Percentiles rank a stretch among this genome's conserved stretches.
phyloP scores from a whole-genome alignment of 2,113 vertebrate genomes.

The Pseudopipra pipra region DNA sequence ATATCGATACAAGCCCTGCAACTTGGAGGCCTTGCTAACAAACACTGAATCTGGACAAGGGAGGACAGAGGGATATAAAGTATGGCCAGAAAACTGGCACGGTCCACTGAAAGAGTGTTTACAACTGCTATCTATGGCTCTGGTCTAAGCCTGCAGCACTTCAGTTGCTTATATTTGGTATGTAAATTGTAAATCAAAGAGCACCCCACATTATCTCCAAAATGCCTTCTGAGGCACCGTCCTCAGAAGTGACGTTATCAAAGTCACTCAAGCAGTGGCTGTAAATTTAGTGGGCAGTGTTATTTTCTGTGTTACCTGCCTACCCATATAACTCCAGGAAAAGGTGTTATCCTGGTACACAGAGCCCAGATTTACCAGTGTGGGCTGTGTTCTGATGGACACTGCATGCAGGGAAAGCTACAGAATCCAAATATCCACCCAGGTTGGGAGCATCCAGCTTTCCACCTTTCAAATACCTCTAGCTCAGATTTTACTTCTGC shows the following conservation, averaged over 20 bases:
- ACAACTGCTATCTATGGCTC: neutral
- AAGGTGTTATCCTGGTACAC: neutral
- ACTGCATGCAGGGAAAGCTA: neutral
- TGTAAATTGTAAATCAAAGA: accelerated
- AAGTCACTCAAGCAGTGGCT: too few relatives aligned
- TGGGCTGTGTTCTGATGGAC: neutral
- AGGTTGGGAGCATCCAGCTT: neutral
- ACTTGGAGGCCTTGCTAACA: neutral
- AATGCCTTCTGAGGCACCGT: neutral
- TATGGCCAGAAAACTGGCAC: neutral
- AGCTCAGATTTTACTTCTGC: neutral
- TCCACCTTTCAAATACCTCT: neutral
- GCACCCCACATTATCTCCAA: neutral
- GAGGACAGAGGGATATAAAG: neutral
- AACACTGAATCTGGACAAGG: neutral
- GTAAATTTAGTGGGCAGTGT: too few relatives aligned
- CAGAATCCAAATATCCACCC: neutral
- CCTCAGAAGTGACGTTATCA: neutral
- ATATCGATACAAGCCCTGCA: neutral
- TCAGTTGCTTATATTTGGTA: neutral
- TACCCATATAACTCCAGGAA: neutral
- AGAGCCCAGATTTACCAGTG: accelerated
- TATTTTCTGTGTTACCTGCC: neutral
- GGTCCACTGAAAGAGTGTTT: neutral
- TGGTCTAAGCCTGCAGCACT: neutral